phyloP scores from a whole-genome alignment of 2,888 invertebrate species.

The Halocaridina rubra region DNA sequence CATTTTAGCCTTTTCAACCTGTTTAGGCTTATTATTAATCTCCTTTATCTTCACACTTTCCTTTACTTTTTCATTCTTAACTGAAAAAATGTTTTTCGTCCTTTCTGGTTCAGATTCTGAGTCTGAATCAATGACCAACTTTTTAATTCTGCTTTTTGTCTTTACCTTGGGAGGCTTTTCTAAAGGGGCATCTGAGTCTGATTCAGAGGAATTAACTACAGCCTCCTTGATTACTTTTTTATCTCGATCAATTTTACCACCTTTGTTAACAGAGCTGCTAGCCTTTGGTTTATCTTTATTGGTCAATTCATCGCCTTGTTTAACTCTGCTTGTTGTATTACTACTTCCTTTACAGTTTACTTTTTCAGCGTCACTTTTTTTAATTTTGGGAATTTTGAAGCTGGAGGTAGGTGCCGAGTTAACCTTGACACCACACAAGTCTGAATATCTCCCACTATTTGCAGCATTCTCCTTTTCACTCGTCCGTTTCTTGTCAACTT shows the following conservation, averaged over 20 bases:
- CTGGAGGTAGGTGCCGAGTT: background rate
- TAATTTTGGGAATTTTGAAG: constrained; percentile 57
- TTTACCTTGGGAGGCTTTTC: constrained; percentile 20
- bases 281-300: constrained; percentile 2
- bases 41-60: background rate
- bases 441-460: constrained; percentile 23
- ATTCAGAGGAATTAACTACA: too few species aligned
- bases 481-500: background rate
- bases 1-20: background rate
- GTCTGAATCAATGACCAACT: constrained; percentile 49
- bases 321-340: background rate
- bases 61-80: background rate
- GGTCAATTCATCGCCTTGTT: constrained; percentile 5
- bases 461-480: background rate
- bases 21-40: background rate
- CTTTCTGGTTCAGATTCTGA: constrained; percentile 46
- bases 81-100: too few species aligned
- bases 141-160: constrained; percentile 49
- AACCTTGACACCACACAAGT: constrained; percentile 52
- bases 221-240: too few species aligned
- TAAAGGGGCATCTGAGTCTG: background rate
- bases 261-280: background rate
- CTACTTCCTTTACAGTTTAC: too few species aligned
- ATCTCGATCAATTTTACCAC: background rate
- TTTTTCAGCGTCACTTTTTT: background rate